Evolutionary conservation across 2,113 vertebrate genomes (phyloP).

Genomic region (Elephantulus edwardii): DNA sequence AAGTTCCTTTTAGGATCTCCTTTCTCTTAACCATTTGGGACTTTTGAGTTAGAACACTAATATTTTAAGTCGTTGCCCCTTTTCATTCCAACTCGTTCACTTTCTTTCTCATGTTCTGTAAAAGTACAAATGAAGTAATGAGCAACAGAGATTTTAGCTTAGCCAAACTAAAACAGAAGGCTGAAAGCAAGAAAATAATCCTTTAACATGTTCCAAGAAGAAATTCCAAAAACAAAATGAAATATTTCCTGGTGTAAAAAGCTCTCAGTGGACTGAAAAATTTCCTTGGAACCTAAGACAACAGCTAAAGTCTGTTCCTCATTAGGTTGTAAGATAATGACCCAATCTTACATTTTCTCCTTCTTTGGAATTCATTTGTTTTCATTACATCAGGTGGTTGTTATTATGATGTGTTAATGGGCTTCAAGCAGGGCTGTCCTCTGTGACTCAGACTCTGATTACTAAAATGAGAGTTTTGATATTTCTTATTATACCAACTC

Average conservation of each 20-base stretch:
- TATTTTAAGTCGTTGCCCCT: background rate
- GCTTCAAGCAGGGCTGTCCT: slow-evolving; percentile 73
- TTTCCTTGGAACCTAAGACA: slow-evolving; percentile 63
- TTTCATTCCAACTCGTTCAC: background rate
- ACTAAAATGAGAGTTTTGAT: slow-evolving; percentile 64
- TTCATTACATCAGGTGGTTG: slow-evolving; percentile 78
- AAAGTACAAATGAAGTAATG: slow-evolving; percentile 39
- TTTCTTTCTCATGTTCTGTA: background rate
- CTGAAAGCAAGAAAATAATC: slow-evolving; percentile 61
- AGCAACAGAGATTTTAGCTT: slow-evolving; percentile 46
- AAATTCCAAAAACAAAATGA: slow-evolving; percentile 65
- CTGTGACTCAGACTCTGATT: slow-evolving; percentile 67
- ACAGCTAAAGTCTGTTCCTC: slow-evolving; percentile 67
- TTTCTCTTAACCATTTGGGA: background rate
- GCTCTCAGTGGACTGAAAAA: slow-evolving; percentile 47
- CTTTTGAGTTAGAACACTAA: background rate
- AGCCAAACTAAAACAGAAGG: slow-evolving; percentile 55
- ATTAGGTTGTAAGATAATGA: slow-evolving; percentile 69
- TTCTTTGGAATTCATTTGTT: slow-evolving; percentile 75
- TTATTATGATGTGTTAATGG: slow-evolving; percentile 81
- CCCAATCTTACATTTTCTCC: slow-evolving; percentile 63
- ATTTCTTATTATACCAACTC: slow-evolving; percentile 73
- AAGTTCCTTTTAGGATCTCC: background rate
- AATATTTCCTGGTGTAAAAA: slow-evolving; percentile 65
- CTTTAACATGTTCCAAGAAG: slow-evolving; percentile 54